Base-by-base conservation (phyloP, 2,888 invertebrate species). In the Polymixis flavicincta region DNA sequence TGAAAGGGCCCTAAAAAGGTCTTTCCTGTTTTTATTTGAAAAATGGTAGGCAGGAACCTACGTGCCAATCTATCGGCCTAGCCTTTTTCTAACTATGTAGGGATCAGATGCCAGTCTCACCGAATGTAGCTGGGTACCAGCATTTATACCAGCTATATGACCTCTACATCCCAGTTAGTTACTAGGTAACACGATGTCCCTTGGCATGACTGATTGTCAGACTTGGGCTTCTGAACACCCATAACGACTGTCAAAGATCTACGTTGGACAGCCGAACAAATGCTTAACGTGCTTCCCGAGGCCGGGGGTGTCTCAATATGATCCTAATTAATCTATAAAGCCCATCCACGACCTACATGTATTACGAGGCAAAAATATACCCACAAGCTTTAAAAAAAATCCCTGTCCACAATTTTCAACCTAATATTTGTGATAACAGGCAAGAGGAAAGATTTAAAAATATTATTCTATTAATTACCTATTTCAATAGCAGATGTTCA, bases 401-500 rank as follows among this genome's bases (percentile, higher is more conserved):
- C 25, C 11, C 28, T 22, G 6, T 25, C 7, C 22, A 17, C 42
- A 68, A 28, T 28, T 22, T 28, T 3, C 4, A 45, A 66, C 17
- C 65, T 17, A 42, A 71, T 28, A 71, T n/a, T 48, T 25, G 11
- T 37, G 25, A 71, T 37, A 22, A 68, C 25, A 71, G 17, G 11
- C 25, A 28, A 3, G 14, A 71, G 1, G 17, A 50, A 42, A 52
- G 5, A 25, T 48, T 45, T 19, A 22, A 48, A 57, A 45, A n/a
- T 2, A n/a, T 66, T 42, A 25, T 14, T 25, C 0, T 17, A 45
- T 60, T 50, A 25, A 42, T 32, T 32, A 28, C 2, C 7, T 52
- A 42, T 60, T 65, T 22, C 22, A 59, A 67, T 55, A 84, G 54
- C 81, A 80, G 81, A 59, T 84, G 84, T 70, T 74, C 32, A 66